Evolutionary conservation across 2,888 invertebrate genomes (phyloP), one percentile per base, ranked within the genome.

Genomic region (Drosophila neoperkinsi): DNA sequence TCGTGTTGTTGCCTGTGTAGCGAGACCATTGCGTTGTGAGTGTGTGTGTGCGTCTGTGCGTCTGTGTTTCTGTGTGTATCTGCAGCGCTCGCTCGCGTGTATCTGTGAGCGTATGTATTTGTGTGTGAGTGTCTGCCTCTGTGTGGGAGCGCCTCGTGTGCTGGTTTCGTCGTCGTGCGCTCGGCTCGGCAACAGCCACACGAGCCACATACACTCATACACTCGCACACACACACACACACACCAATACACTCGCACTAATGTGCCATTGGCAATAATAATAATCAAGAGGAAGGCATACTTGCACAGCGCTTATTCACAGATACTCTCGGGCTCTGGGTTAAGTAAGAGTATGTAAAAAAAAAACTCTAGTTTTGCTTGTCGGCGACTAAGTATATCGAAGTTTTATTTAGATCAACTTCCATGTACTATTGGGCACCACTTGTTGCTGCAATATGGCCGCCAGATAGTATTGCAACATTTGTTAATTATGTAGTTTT

Each of bases 251-350:
- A 52, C 43, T 41, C 41, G 41, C 43, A 43, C 57, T 75, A 71
- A 77, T 86, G 84, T 84, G 87, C 82, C 84, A 87, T 87, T 86
- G 87, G 84, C 84, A 84, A 83, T 77, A 77, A 69, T 74, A 76
- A 77, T 76, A 59, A 80, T 79, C 59, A 57, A 75, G 80, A 71
- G 62, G 80, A 88, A 71, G 71, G 76, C 80, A 75, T 75, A 62
- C 68, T 66, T 30, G 60, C 61, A 66, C 61, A 63, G 49, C 56
- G 58, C 65, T 66, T 38, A 58, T 67, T 78, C 76, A 77, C 78
- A 77, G 53, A 78, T 60, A 78, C 65, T 57, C 58, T 58, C 65
- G 25, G 25, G 16, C 46, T 55, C 28, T 71, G 41, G 49, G 28
- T 52, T 73, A 43, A 73, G 74, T 58, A 66, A 59, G 63, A 50